Conservation (phyloP, 2,113 vertebrate genomes). For the Oreocharis arfaki region DNA sequence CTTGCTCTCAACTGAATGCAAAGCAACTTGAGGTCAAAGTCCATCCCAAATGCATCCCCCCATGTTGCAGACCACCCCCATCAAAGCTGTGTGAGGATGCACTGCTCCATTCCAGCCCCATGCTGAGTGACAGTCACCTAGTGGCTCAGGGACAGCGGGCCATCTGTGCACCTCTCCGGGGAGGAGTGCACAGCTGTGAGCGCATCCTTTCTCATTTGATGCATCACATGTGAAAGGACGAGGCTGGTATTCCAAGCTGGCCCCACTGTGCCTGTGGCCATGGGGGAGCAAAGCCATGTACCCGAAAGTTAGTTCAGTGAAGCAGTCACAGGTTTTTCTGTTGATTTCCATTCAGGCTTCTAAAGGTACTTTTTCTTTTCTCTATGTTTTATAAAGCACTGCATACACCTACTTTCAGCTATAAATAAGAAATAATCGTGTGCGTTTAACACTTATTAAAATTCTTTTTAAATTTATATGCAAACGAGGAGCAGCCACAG, state of each 20-base stretch:
- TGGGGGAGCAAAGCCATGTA: background rate
- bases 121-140: background rate
- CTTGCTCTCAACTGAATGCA: background rate
- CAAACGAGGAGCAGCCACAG: slow-evolving; percentile 57
- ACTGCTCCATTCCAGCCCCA: background rate
- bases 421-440: slow-evolving; percentile 60
- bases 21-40: background rate
- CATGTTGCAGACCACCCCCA: background rate
- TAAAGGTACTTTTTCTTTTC: slow-evolving; percentile 20
- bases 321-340: background rate
- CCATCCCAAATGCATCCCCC: background rate
- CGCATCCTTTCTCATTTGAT: background rate
- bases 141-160: background rate
- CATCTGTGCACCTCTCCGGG: background rate
- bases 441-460: slow-evolving; percentile 62
- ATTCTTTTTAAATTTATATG: slow-evolving; percentile 66
- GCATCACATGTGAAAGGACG: background rate
- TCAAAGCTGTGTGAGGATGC: background rate
- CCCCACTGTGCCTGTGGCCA: background rate
- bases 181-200: background rate
- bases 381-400: background rate
- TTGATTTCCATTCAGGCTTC: background rate
- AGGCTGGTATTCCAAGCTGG: background rate
- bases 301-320: background rate
- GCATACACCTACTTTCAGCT: slow-evolving; percentile 39